Conservation (phyloP, 2,113 vertebrate genomes). For the Phalacrocorax carbo region DNA sequence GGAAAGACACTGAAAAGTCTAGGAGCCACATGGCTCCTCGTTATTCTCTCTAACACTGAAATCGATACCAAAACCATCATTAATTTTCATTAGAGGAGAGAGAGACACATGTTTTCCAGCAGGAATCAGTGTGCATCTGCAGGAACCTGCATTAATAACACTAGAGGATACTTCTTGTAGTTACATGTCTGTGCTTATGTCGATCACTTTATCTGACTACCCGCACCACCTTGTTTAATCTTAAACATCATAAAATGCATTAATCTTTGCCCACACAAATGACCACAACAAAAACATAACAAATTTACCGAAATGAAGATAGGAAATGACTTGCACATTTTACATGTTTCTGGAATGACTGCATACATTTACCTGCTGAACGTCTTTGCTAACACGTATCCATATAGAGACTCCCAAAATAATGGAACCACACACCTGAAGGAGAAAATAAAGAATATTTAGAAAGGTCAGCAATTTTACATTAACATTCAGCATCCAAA, state of each 20-base stretch:
- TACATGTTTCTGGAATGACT: neutral
- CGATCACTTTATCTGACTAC: neutral
- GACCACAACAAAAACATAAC: neutral
- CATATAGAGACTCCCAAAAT: slow-evolving; percentile 85
- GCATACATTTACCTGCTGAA: slow-evolving; percentile 61
- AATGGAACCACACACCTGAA: slow-evolving; percentile 81
- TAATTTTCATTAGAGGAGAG: neutral
- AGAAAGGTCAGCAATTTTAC: neutral
- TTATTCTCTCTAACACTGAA: neutral
- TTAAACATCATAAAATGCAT: neutral
- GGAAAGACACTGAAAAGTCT: neutral
- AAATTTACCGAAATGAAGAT: neutral
- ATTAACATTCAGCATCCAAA: neutral
- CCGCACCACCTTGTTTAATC: neutral
- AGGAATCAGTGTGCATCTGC: neutral
- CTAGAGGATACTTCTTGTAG: neutral
- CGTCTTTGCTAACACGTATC: slow-evolving; percentile 73
- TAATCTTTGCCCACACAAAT: neutral
- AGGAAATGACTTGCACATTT: neutral
- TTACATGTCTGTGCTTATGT: neutral
- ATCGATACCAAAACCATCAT: neutral
- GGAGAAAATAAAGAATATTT: neutral
- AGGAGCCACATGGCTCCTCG: neutral
- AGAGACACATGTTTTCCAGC: neutral
- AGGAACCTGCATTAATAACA: neutral